Evolutionary conservation across 2,113 vertebrate genomes (phyloP), one percentile per base, ranked within the genome.

Genomic region (Pelecanoides urinatrix): DNA sequence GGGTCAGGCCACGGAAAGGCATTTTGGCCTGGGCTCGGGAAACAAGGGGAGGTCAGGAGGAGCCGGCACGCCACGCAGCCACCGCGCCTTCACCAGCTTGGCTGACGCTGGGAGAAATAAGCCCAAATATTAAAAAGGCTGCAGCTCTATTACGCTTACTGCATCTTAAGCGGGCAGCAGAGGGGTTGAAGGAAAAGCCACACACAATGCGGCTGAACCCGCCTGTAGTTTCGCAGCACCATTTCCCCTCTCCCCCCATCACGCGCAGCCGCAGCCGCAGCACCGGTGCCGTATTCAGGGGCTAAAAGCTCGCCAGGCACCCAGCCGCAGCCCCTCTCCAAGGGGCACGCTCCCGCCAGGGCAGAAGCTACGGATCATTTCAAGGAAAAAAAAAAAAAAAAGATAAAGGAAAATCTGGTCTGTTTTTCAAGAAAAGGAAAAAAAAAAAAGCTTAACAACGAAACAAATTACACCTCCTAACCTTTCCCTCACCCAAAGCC

Each of bases 201-300:
- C 65, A 4, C 1, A 10, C 17, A 21, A 0, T 0, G 29, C 4
- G 18, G 27, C 58, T 1, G 40, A 16, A 29, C 15, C 10, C 63
- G 62, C 13, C 58, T 5, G 22, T 1, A 2, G 27, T 45, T 4
- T 16, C n/a, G n/a, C n/a, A n/a, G n/a, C n/a, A n/a, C 59, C 87
- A 29, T 3, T 62, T 56, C 45, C 62, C 56, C 42, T 22, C 77
- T 34, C 68, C 36, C 20, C 49, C 45, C 78, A 22, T 1, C 58
- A 4, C 3, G 2, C 79, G 27, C 65, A 26, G 67, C 71, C 7
- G 7, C 58, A 29, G 13, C 47, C 71, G 38, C 32, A 16, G 2
- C 2, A 10, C 55, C 5, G 4, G 22, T 4, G n/a, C 45, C 26
- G 7, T 2, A 11, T 13, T 11, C 13, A 1, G 7, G 53, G 36